Evolutionary conservation across 2,888 invertebrate species (phyloP).

Genomic region (Melanchra persicariae): DNA sequence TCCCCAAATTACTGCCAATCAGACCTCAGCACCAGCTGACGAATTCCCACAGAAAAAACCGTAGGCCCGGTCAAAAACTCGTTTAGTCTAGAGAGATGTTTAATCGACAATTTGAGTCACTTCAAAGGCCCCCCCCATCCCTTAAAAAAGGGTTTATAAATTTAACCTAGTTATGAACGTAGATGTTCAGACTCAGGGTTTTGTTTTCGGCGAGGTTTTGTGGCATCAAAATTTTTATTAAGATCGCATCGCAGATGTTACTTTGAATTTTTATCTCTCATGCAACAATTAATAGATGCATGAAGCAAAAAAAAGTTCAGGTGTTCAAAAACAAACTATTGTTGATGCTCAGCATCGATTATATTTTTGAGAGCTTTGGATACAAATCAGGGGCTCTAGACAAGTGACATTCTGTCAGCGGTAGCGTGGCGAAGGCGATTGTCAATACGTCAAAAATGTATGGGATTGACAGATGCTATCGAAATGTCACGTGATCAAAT

Average conservation of each 20-base stretch:
- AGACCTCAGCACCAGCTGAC: conserved; percentile 29
- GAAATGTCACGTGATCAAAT: no score
- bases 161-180: conserved; percentile 71
- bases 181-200: conserved; percentile 38
- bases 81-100: conserved; percentile 45
- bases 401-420: no score
- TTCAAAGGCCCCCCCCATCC: conserved; percentile 70
- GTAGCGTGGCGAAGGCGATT: no score
- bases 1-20: conserved; percentile 36
- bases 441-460: no score
- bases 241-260: neutral
- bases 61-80: conserved; percentile 27
- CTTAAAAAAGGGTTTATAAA: conserved; percentile 71
- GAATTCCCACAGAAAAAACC: conserved; percentile 31
- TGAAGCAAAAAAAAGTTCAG: no score
- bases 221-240: neutral
- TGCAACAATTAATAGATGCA: no score
- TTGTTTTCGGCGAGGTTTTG: conserved; percentile 13
- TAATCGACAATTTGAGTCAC: conserved; percentile 74
- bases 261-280: no score
- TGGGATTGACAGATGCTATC: no score
- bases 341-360: no score
- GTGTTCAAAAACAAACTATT: no score
- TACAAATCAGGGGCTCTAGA: no score
- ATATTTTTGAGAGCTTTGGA: no score